Evolutionary conservation across 1,140 invertebrate genomes (phyloP).

Genomic region (Pemphigus obesinymphae): DNA sequence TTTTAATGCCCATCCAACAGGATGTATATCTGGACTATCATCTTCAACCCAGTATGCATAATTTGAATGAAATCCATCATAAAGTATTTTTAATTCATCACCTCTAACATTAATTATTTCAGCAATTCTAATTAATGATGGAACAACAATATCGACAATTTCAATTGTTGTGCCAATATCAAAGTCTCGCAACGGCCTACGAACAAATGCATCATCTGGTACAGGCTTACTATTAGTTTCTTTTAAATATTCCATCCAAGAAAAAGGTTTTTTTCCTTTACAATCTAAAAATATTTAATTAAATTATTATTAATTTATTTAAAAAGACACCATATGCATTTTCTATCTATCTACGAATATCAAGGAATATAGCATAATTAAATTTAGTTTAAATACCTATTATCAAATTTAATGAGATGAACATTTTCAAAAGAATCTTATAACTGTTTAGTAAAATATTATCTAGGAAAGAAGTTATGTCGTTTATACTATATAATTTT

Average conservation of each 20-base stretch:
- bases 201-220: slow-evolving; percentile 76
- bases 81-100: slow-evolving; percentile 75
- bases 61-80: slow-evolving; percentile 84
- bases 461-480: too few relatives aligned
- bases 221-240: slow-evolving; percentile 71
- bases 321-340: too few relatives aligned
- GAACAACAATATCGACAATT: slow-evolving; percentile 81
- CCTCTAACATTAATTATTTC: slow-evolving; percentile 72
- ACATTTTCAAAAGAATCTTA: too few relatives aligned
- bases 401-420: too few relatives aligned
- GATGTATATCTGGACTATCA: slow-evolving; percentile 85
- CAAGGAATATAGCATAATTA: too few relatives aligned
- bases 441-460: too few relatives aligned
- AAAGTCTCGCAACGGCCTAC: slow-evolving; percentile 65
- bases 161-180: slow-evolving; percentile 71
- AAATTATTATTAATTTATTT: background rate
- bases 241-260: slow-evolving; percentile 77
- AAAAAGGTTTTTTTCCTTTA: slow-evolving; percentile 65
- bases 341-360: too few relatives aligned
- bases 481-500: too few relatives aligned
- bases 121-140: slow-evolving; percentile 77
- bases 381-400: too few relatives aligned
- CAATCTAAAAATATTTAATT: slow-evolving; percentile 56
- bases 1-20: slow-evolving; percentile 82
- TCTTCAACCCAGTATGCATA: slow-evolving; percentile 88